A percentile compares a stretch with the other conserved stretches of the same genome.
Evolutionary conservation across 2,797 vertebrate genomes (phyloP).

Genomic region (Gymnothorax javanicus): DNA sequence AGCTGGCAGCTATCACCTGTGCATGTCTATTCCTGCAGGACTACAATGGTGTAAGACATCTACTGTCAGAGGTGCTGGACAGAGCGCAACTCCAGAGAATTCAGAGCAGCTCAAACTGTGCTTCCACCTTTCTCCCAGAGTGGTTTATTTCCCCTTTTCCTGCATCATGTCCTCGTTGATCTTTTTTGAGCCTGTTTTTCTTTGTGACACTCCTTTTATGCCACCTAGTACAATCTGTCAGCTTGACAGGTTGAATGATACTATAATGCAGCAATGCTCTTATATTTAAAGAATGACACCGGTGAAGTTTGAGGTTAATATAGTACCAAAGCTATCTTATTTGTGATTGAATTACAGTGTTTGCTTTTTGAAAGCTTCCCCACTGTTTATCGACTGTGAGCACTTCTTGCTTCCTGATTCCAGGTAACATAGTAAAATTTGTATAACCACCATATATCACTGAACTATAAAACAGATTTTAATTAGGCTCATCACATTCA

Average conservation of each 20-base stretch:
- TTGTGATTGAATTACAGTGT: conserved; percentile 12
- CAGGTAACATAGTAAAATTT: neutral
- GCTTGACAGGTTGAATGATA: neutral
- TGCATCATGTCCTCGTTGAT: neutral
- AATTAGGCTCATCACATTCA: neutral
- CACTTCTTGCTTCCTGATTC: neutral
- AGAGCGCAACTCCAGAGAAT: neutral
- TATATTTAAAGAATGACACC: neutral
- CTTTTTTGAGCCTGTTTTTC: neutral
- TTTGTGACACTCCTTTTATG: neutral
- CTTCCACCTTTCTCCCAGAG: neutral
- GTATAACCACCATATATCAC: neutral
- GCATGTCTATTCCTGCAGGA: neutral
- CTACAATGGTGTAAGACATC: neutral
- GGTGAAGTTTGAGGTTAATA: neutral
- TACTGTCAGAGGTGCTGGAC: neutral
- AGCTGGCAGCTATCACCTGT: neutral
- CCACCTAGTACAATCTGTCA: neutral
- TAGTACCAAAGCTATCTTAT: neutral
- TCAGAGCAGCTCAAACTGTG: neutral
- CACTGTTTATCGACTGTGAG: neutral
- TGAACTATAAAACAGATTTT: neutral
- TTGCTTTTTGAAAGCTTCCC: conserved; percentile 5
- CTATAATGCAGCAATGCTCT: neutral
- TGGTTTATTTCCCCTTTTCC: neutral